phyloP scores from a whole-genome alignment of 2,113 vertebrate species.

The Sebastes schlegelii region DNA sequence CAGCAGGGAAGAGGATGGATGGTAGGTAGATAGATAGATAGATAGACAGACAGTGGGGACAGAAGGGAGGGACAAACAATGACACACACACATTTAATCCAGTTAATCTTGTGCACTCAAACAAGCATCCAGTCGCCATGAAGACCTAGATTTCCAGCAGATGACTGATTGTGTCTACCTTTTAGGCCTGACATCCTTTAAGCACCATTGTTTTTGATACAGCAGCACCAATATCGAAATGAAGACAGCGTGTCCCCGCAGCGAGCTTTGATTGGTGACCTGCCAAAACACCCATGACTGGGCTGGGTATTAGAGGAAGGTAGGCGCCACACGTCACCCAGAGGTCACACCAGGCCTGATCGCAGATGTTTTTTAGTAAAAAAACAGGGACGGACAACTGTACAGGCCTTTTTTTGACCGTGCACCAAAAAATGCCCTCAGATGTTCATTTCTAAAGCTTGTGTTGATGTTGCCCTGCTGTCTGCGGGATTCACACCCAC shows the following conservation, averaged over 20 bases:
- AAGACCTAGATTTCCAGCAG: slow-evolving; percentile 39
- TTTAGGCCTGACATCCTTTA: slow-evolving; percentile 50
- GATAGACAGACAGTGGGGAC: neutral
- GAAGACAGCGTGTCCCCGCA: slow-evolving; percentile 36
- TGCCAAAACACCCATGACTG: slow-evolving; percentile 48
- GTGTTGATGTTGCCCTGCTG: slow-evolving; percentile 1
- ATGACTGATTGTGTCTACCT: slow-evolving; percentile 3
- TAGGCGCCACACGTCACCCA: slow-evolving; percentile 10
- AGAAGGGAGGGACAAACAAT: neutral
- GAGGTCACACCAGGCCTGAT: slow-evolving; percentile 22
- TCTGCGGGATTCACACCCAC: slow-evolving; percentile 9
- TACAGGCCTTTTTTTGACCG: too few species aligned
- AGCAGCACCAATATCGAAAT: slow-evolving; percentile 39
- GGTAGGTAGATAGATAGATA: neutral
- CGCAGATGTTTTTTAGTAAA: slow-evolving; percentile 17
- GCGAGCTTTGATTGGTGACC: slow-evolving; percentile 42
- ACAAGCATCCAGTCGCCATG: slow-evolving; percentile 13
- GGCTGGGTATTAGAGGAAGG: slow-evolving; percentile 42
- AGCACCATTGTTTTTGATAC: slow-evolving; percentile 40
- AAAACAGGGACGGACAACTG: neutral
- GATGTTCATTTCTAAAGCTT: neutral
- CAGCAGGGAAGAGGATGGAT: neutral
- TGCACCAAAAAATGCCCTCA: neutral
- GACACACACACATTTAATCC: slow-evolving; percentile 37
- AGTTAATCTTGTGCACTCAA: slow-evolving; percentile 39